These are phyloP conservation scores for Pseudomugil tenellus DNA, from an alignment of 2,797 vertebrate species.

Conservation along the genomic window DNA sequence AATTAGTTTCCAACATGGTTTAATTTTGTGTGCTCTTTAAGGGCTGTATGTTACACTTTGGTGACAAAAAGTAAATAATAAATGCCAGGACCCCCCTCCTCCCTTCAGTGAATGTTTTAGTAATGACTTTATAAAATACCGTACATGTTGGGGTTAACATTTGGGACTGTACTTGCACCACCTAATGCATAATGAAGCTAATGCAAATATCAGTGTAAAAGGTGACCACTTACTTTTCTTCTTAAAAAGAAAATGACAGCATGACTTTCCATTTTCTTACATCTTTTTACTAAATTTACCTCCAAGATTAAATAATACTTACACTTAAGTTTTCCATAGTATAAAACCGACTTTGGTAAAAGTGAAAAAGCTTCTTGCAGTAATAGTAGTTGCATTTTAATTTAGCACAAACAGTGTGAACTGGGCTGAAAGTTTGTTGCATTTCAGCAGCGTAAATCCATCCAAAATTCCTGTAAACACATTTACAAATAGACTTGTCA, in stretches of 20 bases:
- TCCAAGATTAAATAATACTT: conserved; percentile 14
- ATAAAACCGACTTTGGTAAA: background rate
- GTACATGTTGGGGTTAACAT: background rate
- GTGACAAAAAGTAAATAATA: conserved; percentile 89
- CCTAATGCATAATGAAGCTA: conserved; percentile 41
- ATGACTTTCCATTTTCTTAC: background rate
- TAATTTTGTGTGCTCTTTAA: conserved; percentile 94
- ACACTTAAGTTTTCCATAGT: background rate
- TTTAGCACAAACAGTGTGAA: background rate
- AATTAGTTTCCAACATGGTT: conserved; percentile 90
- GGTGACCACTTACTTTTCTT: conserved; percentile 42
- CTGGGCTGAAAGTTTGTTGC: conserved; percentile 7
- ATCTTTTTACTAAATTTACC: conserved; percentile 9
- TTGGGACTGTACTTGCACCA: conserved; percentile 43
- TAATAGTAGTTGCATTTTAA: background rate
- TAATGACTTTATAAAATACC: background rate
- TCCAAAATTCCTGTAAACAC: too few species aligned
- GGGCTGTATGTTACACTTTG: conserved; percentile 90
- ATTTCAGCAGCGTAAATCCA: background rate
- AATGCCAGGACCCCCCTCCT: conserved; percentile 79
- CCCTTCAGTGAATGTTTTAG: conserved; percentile 30
- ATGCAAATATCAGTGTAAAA: conserved; percentile 53
- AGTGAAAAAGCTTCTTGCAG: background rate
- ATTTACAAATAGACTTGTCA: conserved; percentile 3
- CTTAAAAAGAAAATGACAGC: conserved; percentile 30